Base-by-base conservation (phyloP, 2,888 invertebrate species). In the Lordiphosa fenestrarum region DNA sequence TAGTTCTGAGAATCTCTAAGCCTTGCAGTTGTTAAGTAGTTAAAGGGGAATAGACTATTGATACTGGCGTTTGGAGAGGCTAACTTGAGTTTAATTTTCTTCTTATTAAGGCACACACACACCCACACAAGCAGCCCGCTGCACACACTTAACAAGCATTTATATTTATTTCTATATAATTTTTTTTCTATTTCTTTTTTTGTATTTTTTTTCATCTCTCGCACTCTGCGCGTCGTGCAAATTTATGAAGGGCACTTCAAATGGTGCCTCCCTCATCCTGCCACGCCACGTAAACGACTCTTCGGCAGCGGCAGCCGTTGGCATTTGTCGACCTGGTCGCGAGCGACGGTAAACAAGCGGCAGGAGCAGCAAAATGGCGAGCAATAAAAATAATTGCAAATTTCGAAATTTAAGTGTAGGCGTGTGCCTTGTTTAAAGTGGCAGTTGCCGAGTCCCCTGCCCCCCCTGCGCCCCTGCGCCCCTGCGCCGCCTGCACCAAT, bases 331-430 rank as follows among this genome's bases (percentile, higher is more conserved):
- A 42, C 42, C 42, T 42, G 50, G 19, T 23, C 39, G 40, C 19
- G 12, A 41, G n/a, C 10, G 37, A 65, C 37, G 56, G 47, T 21
- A 36, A n/a, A 47, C 36, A 49, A 23, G 30, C 42, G 33, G 19
- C 23, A 41, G 35, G 33, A 25, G 37, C 46, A 51, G 64, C 66
- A 80, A 80, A 81, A 81, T 85, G 84, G 73, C 68, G 52, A 66
- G 85, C 85, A 81, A 85, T 85, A 81, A 81, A 81, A 81, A 85
- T 81, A 80, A 80, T 80, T 80, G 80, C 84, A 69, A 78, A 84
- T 78, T 81, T 85, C 76, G 77, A 80, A 80, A 81, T 81, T 81
- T 80, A 85, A 85, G 85, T 73, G 80, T 69, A 71, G 80, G 80
- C 83, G 68, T 70, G 70, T 41, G 75, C 67, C 50, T 64, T 75